Evolutionary conservation across 2,113 vertebrate species (phyloP), one percentile per base, ranked within the genome.

Genomic region (Rostratula benghalensis): DNA sequence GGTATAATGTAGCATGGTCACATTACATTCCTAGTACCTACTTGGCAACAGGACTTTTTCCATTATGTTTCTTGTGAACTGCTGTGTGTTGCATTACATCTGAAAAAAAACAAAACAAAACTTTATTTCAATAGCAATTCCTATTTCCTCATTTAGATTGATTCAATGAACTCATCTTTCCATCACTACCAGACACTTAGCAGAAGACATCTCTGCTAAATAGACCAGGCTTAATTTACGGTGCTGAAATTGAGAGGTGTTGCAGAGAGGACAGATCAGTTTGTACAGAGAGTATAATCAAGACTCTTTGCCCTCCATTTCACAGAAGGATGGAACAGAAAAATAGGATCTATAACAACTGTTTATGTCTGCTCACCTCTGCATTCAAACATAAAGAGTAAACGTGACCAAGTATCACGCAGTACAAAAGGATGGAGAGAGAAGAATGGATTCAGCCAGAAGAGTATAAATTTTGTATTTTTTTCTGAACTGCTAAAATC

Each of bases 31-130:
- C 46, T n/a, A 94, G 69, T 83, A 98, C 98, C 79, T 98, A 99
- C 99, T 98, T 98, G 93, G 97, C 96, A 97, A 98, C 93, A 68
- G 98, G 98, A 96, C 97, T 98, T 95, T 98, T 99, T 86, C 98
- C 98, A 19, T 98, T 97, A 65, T 98, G 98, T 85, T 99, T 99
- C 96, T 99, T 99, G 97, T 99, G 98, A 94, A 98, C 97, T 63
- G 98, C 75, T 93, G 98, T 84, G 51, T 98, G 99, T 50, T 98
- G 98, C 85, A 99, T 97, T 84, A 97, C 87, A 97, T 99, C 98
- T 99, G 88, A 43, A 30, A 85, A 56, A 74, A 87, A 83, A 90
- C 13, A 86, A 71, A 60, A n/a, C 13, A 86, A 63, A 75, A 48
- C 33, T 35, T 46, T 35, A 90, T 57, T 90, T 75, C 80, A 92